Evolutionary conservation across 2,888 invertebrate species (phyloP).

Genomic region (Drosophila barbarae): DNA sequence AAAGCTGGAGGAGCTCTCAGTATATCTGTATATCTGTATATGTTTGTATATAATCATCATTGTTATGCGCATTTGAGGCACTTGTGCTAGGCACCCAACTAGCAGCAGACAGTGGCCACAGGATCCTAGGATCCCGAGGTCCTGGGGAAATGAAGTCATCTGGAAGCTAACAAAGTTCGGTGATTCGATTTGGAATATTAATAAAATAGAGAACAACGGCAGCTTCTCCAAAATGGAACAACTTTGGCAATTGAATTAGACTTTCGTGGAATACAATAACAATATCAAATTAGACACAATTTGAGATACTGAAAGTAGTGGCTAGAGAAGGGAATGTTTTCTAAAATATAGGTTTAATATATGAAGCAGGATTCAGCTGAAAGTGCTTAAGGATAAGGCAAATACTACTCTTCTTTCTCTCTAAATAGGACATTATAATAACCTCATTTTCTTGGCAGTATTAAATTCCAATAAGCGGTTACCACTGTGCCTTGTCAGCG

Average conservation of each 20-base stretch:
- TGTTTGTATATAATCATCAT: constrained; percentile 56
- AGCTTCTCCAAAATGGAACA: constrained; percentile 7
- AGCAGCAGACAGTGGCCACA: constrained; percentile 30
- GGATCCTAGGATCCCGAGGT: neutral
- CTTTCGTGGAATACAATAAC: neutral
- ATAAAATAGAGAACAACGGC: constrained; percentile 3
- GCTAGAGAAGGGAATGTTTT: neutral
- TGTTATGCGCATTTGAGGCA: constrained; percentile 68
- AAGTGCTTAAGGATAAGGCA: too few relatives aligned
- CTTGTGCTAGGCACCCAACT: constrained; percentile 59
- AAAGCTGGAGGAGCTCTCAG: constrained; percentile 22
- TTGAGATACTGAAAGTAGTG: too few relatives aligned
- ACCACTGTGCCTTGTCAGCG: constrained; percentile 25
- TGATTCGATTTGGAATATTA: constrained; percentile 18
- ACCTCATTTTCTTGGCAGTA: neutral
- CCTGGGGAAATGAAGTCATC: constrained; percentile 20
- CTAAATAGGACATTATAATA: neutral
- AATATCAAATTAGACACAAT: neutral
- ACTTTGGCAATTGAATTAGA: constrained; percentile 10
- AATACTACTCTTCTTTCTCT: too few relatives aligned
- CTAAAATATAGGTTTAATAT: neutral
- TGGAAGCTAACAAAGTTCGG: constrained; percentile 10
- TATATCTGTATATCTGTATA: constrained; percentile 27
- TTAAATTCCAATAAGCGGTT: constrained; percentile 10
- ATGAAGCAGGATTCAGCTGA: neutral